Evolutionary conservation across 2,888 invertebrate genomes (phyloP).

Genomic region (Eucriotettix oculatus): DNA sequence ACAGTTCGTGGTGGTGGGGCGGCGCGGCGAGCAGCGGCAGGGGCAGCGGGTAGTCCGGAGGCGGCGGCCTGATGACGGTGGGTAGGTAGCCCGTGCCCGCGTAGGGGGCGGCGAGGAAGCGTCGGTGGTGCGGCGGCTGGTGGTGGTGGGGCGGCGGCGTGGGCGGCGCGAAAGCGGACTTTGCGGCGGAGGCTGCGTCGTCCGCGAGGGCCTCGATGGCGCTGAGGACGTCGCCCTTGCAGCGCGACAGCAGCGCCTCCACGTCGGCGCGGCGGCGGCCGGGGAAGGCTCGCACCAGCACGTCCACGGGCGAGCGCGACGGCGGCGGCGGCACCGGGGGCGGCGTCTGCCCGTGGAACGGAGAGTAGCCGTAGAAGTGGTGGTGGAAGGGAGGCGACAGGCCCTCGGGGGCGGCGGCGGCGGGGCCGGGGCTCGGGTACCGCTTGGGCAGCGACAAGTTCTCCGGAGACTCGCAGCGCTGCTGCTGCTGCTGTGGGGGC

Average conservation of each 20-base stretch:
- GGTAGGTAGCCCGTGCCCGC: slow-evolving; percentile 69
- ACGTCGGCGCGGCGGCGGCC: slow-evolving; percentile 72
- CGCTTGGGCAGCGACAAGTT: slow-evolving; percentile 62
- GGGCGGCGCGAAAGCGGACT: slow-evolving; percentile 66
- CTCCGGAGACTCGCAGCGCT: slow-evolving; percentile 37
- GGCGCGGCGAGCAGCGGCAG: slow-evolving; percentile 14
- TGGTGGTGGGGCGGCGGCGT: slow-evolving; percentile 24
- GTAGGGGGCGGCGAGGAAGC: slow-evolving; percentile 68
- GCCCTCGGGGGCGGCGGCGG: slow-evolving; percentile 3
- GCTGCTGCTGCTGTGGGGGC: not conserved
- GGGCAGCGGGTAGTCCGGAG: slow-evolving; percentile 21
- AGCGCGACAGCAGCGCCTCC: slow-evolving; percentile 65
- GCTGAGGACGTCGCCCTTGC: slow-evolving; percentile 41
- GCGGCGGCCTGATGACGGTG: slow-evolving; percentile 47
- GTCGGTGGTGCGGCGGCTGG: slow-evolving; percentile 29
- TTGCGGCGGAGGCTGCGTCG: slow-evolving; percentile 25
- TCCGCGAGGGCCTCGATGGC: slow-evolving; percentile 84
- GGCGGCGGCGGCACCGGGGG: slow-evolving; percentile 11
- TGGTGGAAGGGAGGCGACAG: slow-evolving; percentile 20
- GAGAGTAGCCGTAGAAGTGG: slow-evolving; percentile 12
- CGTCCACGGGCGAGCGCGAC: slow-evolving; percentile 68
- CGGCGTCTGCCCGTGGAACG: slow-evolving; percentile 24
- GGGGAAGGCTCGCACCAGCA: slow-evolving; percentile 78
- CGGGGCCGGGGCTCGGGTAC: slow-evolving; percentile 18
- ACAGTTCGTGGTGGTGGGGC: slow-evolving; percentile 24